These are phyloP conservation scores for Drosophila nigromelanica DNA, from an alignment of 1,140 invertebrate genomes.

Conservation along the genomic window DNA sequence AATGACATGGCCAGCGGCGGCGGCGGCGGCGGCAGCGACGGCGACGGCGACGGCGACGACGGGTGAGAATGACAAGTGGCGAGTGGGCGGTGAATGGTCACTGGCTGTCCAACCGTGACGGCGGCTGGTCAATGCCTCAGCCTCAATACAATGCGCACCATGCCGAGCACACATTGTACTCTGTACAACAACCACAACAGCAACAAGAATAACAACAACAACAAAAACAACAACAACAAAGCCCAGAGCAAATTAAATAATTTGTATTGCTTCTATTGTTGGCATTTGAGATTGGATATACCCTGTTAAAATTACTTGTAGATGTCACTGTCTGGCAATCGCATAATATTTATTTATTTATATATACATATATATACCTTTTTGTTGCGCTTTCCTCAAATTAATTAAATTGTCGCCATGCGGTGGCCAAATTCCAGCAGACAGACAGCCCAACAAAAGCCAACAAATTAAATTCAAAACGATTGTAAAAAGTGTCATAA, in stretches of 20 bases:
- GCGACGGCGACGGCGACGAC: conserved; percentile 30
- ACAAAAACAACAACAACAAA: conserved; percentile 4
- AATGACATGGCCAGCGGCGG: conserved; percentile 25
- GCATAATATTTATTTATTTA: conserved; percentile 1
- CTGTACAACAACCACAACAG: background rate
- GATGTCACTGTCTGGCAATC: conserved; percentile 11
- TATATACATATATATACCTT: background rate
- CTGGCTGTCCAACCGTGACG: background rate
- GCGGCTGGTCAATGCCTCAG: conserved; percentile 43
- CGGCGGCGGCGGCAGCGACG: too few relatives aligned
- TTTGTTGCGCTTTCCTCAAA: conserved; percentile 30
- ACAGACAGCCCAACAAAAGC: conserved; percentile 15
- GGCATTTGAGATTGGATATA: background rate
- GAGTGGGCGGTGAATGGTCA: conserved; percentile 6
- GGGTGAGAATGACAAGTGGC: conserved; percentile 5
- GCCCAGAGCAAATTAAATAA: conserved; percentile 47
- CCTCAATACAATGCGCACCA: conserved; percentile 17
- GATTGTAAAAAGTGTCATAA: conserved; percentile 33
- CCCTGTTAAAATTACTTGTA: background rate
- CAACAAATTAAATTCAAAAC: conserved; percentile 43
- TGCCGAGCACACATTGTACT: conserved; percentile 3
- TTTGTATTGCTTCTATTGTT: conserved; percentile 44
- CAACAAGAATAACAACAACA: conserved; percentile 2
- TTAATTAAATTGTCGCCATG: conserved; percentile 70
- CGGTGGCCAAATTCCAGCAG: conserved; percentile 2